Base-by-base conservation (phyloP, 2,888 invertebrate species). In the Cerastoderma edule region DNA sequence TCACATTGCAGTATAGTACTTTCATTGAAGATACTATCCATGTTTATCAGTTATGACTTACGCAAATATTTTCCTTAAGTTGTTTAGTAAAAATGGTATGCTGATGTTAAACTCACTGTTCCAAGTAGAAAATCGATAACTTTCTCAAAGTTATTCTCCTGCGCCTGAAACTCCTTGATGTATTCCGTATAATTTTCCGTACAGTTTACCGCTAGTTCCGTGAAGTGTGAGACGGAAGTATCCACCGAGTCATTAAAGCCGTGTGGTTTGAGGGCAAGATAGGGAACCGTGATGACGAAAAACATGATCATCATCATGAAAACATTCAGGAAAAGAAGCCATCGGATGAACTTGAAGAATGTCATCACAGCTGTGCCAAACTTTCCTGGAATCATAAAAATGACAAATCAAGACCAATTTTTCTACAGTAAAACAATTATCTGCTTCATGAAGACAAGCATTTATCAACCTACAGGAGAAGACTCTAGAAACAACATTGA, bases 341-440 rank as follows among this genome's bases (percentile, higher is more conserved):
- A 97, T 87, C 96, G 95, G 48, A 97, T 94, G 89, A 97, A 97
- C 4, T 96, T 94, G 91, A 97, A 97, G 92, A 96, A 97, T 0
- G 93, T 91, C 78, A 90, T 89, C 28, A 91, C 96, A 2, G 89
- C 89, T 24, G 88, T 88, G 19, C 92, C 92, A 85, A 87, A 91
- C 24, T 83, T 84, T 39, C 91, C 92, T 92, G 83, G 0, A 84
- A 82, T 16, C 1, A 57, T 10, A n/a, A n/a, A n/a, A n/a, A n/a
- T n/a, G n/a, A n/a, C n/a, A n/a, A n/a, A n/a, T n/a, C n/a, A n/a
- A n/a, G n/a, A n/a, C n/a, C n/a, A n/a, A n/a, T n/a, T n/a, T n/a
- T n/a, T n/a, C n/a, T n/a, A n/a, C n/a, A n/a, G n/a, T n/a, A n/a
- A n/a, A n/a, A n/a, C n/a, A n/a, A n/a, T n/a, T n/a, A n/a, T n/a